These are phyloP conservation scores for Tineola bisselliella DNA, from an alignment of 2,888 invertebrate genomes.

Conservation along the genomic window DNA sequence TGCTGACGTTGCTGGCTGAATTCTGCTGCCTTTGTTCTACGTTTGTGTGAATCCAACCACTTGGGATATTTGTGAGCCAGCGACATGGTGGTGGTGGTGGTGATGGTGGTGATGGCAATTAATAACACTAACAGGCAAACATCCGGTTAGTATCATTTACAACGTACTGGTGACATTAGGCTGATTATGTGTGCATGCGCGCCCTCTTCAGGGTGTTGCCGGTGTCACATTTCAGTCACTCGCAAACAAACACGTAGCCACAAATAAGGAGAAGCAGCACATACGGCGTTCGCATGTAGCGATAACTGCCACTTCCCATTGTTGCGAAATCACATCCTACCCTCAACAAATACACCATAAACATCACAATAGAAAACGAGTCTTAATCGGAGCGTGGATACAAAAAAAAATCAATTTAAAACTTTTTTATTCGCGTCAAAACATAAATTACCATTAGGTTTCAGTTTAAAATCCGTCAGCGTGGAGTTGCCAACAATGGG, in stretches of 20 bases:
- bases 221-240: too few relatives aligned
- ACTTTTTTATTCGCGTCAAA: neutral
- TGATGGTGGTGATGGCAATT: too few relatives aligned
- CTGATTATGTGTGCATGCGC: neutral
- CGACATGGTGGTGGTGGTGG: too few relatives aligned
- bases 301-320: neutral
- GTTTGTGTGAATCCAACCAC: too few relatives aligned
- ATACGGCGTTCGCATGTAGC: too few relatives aligned
- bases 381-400: neutral
- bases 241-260: too few relatives aligned
- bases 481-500: neutral
- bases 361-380: neutral
- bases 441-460: slow-evolving; percentile 1
- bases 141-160: neutral
- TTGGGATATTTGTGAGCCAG: too few relatives aligned
- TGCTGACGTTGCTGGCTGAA: too few relatives aligned
- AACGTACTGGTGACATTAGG: neutral
- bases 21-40: too few relatives aligned
- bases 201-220: too few relatives aligned
- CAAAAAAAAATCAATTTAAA: neutral
- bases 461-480: neutral
- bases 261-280: too few relatives aligned
- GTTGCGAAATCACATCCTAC: neutral
- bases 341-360: neutral
- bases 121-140: too few relatives aligned